Evolutionary conservation across 2,113 vertebrate species (phyloP).

Genomic region (Neofelis nebulosa): DNA sequence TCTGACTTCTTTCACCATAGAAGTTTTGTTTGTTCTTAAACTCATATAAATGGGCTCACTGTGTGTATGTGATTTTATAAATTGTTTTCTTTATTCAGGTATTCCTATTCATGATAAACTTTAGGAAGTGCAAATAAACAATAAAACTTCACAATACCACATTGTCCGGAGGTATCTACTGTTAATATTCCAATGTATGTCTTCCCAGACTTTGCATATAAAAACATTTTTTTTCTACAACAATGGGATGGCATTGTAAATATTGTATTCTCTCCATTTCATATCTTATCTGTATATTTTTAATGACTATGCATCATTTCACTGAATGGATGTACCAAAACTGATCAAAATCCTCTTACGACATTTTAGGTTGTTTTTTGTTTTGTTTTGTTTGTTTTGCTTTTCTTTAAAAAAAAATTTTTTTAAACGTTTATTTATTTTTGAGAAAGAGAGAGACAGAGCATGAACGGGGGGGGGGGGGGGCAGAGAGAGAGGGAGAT

Average conservation of each 20-base stretch:
- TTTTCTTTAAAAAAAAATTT: too few relatives aligned
- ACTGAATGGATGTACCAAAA: neutral
- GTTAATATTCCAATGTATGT: neutral
- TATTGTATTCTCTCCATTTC: neutral
- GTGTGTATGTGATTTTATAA: neutral
- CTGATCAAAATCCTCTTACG: neutral
- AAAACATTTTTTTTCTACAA: neutral
- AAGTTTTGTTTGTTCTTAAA: neutral
- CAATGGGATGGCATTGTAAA: neutral
- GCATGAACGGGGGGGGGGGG: too few relatives aligned
- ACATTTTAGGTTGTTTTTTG: neutral
- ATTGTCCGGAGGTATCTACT: neutral
- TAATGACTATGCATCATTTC: neutral
- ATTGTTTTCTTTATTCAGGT: neutral
- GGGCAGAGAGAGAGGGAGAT: too few relatives aligned
- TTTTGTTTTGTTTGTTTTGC: neutral
- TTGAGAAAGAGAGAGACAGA: too few relatives aligned
- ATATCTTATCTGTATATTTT: neutral
- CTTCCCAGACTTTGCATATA: neutral
- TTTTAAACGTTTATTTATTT: too few relatives aligned
- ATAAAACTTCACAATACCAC: neutral
- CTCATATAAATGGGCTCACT: neutral
- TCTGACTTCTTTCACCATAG: neutral
- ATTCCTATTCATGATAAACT: neutral
- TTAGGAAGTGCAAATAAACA: conserved; percentile 16